Evolutionary conservation across 2,113 vertebrate genomes (phyloP).

Genomic region (Chamaea fasciata): DNA sequence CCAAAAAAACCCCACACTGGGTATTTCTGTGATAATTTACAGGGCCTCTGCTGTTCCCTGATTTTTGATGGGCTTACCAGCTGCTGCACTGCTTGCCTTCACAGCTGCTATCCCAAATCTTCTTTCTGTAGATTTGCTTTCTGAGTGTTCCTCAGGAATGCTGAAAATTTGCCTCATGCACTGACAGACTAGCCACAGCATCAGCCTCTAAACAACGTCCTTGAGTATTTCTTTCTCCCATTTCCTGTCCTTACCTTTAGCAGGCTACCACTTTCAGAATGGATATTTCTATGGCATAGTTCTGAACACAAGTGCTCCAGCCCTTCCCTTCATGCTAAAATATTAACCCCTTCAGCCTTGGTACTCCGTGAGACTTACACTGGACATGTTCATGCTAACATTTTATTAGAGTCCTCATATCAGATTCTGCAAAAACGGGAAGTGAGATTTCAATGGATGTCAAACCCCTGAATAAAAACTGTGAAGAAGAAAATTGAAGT

Average conservation of each 20-base stretch:
- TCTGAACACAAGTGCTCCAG: neutral
- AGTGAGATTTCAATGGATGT: neutral
- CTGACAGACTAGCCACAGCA: neutral
- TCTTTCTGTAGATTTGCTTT: neutral
- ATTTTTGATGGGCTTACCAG: neutral
- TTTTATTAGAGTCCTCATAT: neutral
- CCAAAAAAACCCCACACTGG: neutral
- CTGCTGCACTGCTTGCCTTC: neutral
- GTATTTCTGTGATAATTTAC: neutral
- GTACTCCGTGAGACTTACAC: accelerated
- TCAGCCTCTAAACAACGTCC: accelerated
- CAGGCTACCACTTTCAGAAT: neutral
- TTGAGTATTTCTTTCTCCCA: neutral
- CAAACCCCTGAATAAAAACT: neutral
- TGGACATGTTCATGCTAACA: accelerated
- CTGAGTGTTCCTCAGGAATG: neutral
- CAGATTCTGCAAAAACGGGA: neutral
- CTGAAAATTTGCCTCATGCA: neutral
- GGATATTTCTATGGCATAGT: neutral
- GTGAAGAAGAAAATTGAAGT: neutral
- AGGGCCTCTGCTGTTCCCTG: neutral
- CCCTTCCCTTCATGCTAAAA: neutral
- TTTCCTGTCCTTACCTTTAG: neutral
- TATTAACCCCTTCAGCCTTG: neutral
- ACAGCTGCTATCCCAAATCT: neutral